These are phyloP conservation scores for Callionymus lyra DNA, from an alignment of 2,113 vertebrate genomes.

Conservation along the genomic window DNA sequence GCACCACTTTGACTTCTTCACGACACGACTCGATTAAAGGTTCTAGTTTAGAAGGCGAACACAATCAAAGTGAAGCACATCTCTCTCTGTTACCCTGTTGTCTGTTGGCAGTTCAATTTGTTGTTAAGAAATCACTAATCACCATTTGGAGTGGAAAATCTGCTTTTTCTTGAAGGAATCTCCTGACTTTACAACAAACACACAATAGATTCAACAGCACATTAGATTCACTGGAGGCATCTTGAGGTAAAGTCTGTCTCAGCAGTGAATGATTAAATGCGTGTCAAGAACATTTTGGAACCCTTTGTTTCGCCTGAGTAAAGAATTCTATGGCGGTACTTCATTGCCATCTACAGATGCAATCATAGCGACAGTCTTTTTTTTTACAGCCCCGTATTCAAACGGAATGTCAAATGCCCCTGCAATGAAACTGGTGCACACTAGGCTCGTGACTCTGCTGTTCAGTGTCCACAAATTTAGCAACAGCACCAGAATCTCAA, in stretches of 20 bases:
- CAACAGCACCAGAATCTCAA: background rate
- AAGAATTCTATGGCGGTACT: background rate
- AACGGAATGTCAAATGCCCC: constrained; percentile 16
- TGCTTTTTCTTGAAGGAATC: too few relatives aligned
- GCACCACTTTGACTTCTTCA: too few relatives aligned
- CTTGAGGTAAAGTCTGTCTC: constrained; percentile 1
- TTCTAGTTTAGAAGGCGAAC: too few relatives aligned
- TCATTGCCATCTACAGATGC: constrained; percentile 5
- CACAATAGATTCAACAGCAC: background rate
- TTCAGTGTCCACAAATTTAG: constrained; percentile 8
- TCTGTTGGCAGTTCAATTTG: too few relatives aligned
- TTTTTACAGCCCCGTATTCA: constrained; percentile 1
- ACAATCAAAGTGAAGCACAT: too few relatives aligned
- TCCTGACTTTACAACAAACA: too few relatives aligned
- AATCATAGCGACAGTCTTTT: constrained; percentile 14
- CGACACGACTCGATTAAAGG: too few relatives aligned
- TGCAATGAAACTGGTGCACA: constrained; percentile 7
- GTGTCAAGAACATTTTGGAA: constrained; percentile 15
- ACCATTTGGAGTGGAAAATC: too few relatives aligned
- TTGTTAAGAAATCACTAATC: too few relatives aligned
- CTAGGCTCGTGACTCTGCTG: constrained; percentile 1
- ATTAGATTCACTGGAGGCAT: constrained; percentile 1
- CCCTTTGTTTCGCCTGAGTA: constrained; percentile 9
- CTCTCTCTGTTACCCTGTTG: too few relatives aligned
- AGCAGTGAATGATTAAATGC: constrained; percentile 10